Base-by-base conservation (phyloP, 2,113 vertebrate genomes). In the Callithrix jacchus region DNA sequence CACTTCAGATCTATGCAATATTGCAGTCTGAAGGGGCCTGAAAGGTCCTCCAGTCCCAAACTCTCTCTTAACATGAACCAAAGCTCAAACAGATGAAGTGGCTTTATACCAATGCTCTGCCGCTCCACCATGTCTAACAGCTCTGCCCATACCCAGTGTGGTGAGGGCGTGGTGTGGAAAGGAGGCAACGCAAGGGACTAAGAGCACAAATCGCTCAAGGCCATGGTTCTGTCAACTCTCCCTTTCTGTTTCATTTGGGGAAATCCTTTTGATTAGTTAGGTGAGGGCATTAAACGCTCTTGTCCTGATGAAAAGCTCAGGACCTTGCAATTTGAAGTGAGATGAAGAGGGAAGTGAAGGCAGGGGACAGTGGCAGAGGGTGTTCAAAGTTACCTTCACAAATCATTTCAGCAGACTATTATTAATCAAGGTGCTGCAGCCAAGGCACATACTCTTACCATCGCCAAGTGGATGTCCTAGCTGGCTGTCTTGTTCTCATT, bases 81-180 rank as follows among this genome's bases (percentile, higher is more conserved):
- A 82, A 54, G 61, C 47, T 90, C 21, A 47, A 27, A 42, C 3
- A 82, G 42, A 8, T 56, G 42, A 83, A 61, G 37, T n/a, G 35
- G 80, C 37, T 42, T 45, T 9, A 17, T 1, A 0, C 12, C 35
- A 12, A 6, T 3, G 6, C 18, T 42, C 32, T 21, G 23, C 45
- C 21, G 25, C n/a, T 83, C 14, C 0, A 4, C 86, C 25, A 0
- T 11, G 54, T 23, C 56, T 68, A 68, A 35, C 73, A 82, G 49
- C 23, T 93, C 91, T 76, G 61, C 23, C 42, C 54, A 40, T 14
- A 30, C 2, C 14, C 12, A 12, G 0, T 8, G 2, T 23, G 18
- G 4, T 52, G 17, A 74, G 1, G 20, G n/a, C 18, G 12, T 32
- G 25, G 7, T 6, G 25, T 2, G 49, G 13, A 54, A 84, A 79